phyloP scores from a whole-genome alignment of 2,113 vertebrate species.

The Kryptolebias marmoratus region DNA sequence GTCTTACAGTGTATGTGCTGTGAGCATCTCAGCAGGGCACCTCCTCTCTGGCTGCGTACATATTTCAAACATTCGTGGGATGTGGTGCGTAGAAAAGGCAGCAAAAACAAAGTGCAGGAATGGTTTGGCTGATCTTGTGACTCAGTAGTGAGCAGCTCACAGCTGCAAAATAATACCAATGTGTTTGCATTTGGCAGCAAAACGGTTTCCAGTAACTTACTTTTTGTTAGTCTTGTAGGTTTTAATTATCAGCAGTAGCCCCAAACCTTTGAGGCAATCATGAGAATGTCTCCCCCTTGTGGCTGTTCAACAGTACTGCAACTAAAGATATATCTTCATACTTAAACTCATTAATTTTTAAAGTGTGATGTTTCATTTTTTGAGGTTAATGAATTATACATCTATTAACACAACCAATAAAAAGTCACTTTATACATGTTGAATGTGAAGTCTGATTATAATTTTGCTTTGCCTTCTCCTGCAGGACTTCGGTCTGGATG shows the following conservation, averaged over 20 bases:
- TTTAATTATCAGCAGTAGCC: too few relatives aligned
- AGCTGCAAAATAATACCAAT: too few relatives aligned
- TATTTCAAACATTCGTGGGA: background rate
- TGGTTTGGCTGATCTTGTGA: background rate
- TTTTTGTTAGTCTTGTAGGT: background rate
- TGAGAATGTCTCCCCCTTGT: conserved; percentile 34
- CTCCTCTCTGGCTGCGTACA: background rate
- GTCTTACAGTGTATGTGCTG: too few relatives aligned
- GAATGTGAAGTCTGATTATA: background rate
- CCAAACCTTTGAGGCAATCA: background rate
- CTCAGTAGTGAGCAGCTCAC: background rate
- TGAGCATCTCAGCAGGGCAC: background rate
- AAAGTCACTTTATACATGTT: background rate
- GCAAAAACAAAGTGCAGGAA: background rate
- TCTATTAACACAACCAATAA: background rate
- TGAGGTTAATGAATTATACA: background rate
- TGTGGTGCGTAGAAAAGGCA: background rate
- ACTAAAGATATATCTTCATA: background rate
- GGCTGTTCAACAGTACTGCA: background rate
- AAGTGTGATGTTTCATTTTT: background rate
- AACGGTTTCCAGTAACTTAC: background rate
- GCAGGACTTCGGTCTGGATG: conserved; percentile 74
- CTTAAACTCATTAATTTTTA: background rate
- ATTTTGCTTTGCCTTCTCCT: background rate
- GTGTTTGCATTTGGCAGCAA: background rate